phyloP scores from a whole-genome alignment of 1,140 invertebrate species.

The Drosophila yakuba region DNA sequence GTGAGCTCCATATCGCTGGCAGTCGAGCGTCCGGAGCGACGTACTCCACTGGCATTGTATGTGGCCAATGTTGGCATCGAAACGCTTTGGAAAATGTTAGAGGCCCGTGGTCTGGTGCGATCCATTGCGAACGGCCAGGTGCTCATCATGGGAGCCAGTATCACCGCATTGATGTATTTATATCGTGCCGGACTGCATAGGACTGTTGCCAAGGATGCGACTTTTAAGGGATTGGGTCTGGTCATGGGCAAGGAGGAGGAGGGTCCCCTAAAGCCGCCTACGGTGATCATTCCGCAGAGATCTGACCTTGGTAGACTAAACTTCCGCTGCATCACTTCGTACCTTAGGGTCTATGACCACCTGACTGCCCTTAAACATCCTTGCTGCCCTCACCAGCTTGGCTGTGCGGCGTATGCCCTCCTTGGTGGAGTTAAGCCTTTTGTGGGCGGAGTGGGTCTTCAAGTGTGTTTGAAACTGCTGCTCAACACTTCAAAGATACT shows the following conservation, averaged over 20 bases:
- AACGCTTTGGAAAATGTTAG: slow-evolving; percentile 90
- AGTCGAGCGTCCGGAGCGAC: slow-evolving; percentile 89
- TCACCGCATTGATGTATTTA: slow-evolving; percentile 87
- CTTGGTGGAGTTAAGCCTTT: slow-evolving; percentile 86
- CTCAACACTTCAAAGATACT: slow-evolving; percentile 84
- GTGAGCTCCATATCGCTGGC: slow-evolving; percentile 89
- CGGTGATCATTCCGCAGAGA: slow-evolving; percentile 11
- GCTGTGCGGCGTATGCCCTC: slow-evolving; percentile 87
- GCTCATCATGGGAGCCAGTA: slow-evolving; percentile 87
- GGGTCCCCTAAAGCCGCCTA: slow-evolving; percentile 50
- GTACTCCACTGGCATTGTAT: slow-evolving; percentile 90
- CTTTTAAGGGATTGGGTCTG: slow-evolving; percentile 88
- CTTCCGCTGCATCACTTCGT: slow-evolving; percentile 34
- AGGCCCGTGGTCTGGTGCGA: slow-evolving; percentile 87
- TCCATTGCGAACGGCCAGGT: slow-evolving; percentile 88
- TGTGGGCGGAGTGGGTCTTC: slow-evolving; percentile 86
- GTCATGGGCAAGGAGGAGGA: slow-evolving; percentile 87
- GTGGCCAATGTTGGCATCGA: slow-evolving; percentile 93
- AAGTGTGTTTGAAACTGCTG: slow-evolving; percentile 86
- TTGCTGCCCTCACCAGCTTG: slow-evolving; percentile 87
- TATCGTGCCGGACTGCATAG: slow-evolving; percentile 86
- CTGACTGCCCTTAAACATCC: slow-evolving; percentile 84
- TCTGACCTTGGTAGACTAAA: slow-evolving; percentile 5
- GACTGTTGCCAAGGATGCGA: slow-evolving; percentile 85
- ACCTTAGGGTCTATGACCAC: slow-evolving; percentile 55